Evolutionary conservation across 2,113 vertebrate species (phyloP).

Genomic region (Donacobius atricapilla): DNA sequence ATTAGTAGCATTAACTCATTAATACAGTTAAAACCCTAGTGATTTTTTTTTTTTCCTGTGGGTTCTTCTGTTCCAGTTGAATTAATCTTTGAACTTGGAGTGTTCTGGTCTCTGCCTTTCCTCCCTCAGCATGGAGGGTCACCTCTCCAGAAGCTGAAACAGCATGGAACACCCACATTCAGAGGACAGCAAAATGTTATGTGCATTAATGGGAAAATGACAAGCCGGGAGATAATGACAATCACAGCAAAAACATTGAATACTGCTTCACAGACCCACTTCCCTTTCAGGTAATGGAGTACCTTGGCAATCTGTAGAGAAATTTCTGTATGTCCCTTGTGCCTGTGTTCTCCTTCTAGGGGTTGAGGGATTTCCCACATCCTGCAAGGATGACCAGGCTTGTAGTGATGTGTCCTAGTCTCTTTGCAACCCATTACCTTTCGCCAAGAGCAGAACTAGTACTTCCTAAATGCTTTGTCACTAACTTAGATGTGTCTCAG

Average conservation of each 20-base stretch:
- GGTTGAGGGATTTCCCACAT: not conserved
- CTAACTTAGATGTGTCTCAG: not conserved
- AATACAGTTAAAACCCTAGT: not conserved
- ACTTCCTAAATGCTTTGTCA: not conserved
- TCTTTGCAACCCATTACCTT: not conserved
- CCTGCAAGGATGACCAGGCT: too few relatives aligned
- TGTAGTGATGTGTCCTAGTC: not conserved
- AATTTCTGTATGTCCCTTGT: not conserved
- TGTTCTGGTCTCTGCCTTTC: not conserved
- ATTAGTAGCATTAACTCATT: not conserved
- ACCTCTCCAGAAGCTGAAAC: not conserved
- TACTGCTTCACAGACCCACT: slow-evolving; percentile 65
- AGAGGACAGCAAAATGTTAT: not conserved
- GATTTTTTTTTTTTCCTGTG: not conserved
- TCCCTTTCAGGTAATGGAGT: slow-evolving; percentile 76
- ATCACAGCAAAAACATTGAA: slow-evolving; percentile 75
- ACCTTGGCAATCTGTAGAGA: slow-evolving; percentile 76
- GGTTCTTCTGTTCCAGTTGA: not conserved
- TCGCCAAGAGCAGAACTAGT: not conserved
- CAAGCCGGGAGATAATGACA: slow-evolving; percentile 76
- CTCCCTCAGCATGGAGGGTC: too few relatives aligned
- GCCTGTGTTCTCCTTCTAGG: not conserved
- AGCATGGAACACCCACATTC: fast-evolving
- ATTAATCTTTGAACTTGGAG: not conserved
- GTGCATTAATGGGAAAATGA: slow-evolving; percentile 78